A percentile compares a stretch with the other conserved stretches of the same genome.
phyloP scores from a whole-genome alignment of 2,113 vertebrate genomes.

The Oryzias melastigma region DNA sequence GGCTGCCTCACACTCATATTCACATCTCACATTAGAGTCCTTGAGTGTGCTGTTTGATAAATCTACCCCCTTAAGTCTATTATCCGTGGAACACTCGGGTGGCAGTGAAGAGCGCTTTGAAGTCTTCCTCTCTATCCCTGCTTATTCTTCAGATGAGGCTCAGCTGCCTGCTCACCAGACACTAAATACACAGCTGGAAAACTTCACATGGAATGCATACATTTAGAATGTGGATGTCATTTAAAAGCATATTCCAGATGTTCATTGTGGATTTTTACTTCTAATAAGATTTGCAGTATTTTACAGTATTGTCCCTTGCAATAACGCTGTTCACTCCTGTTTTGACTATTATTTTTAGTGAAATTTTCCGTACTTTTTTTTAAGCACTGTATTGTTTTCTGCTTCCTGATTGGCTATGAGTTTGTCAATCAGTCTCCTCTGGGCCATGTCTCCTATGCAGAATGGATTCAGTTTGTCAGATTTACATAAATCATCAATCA shows the following conservation, averaged over 20 bases:
- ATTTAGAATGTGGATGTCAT: slow-evolving; percentile 38
- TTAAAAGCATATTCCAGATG: slow-evolving; percentile 24
- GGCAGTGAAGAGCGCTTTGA: slow-evolving; percentile 66
- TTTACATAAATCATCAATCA: too few species aligned
- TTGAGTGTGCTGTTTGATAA: slow-evolving; percentile 68
- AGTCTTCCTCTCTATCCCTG: slow-evolving; percentile 58
- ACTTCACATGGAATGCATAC: slow-evolving; percentile 40
- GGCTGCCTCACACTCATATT: slow-evolving; percentile 25
- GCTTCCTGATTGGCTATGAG: too few species aligned
- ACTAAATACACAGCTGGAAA: slow-evolving; percentile 37
- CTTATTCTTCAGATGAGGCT: slow-evolving; percentile 51
- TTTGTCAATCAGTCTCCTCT: too few species aligned
- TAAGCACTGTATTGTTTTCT: too few species aligned
- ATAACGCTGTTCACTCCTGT: too few species aligned
- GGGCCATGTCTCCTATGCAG: too few species aligned
- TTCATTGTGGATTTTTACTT: too few species aligned
- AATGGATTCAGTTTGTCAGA: too few species aligned
- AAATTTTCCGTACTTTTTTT: too few species aligned
- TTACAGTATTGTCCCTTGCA: too few species aligned
- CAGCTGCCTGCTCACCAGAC: slow-evolving; percentile 44
- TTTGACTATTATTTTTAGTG: too few species aligned
- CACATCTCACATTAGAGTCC: slow-evolving; percentile 55
- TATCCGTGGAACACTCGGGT: slow-evolving; percentile 67
- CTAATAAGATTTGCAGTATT: too few species aligned
- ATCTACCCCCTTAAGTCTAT: slow-evolving; percentile 72